Base-by-base conservation (phyloP, 1,140 invertebrate species). In the Diorhabda elongata region DNA sequence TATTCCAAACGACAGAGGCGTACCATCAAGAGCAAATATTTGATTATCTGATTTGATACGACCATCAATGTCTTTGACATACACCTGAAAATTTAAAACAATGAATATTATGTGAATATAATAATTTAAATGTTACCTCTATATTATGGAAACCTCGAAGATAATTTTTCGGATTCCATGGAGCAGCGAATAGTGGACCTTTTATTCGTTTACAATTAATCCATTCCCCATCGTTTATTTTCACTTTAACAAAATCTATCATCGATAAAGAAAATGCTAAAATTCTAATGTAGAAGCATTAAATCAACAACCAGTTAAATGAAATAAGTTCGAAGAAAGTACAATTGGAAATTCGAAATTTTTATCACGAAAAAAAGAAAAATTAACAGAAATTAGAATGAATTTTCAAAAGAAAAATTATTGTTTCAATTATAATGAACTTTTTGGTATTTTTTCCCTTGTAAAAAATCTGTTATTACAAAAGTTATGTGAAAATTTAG, bases 1-100 rank as follows among this genome's bases (percentile, higher is more conserved):
- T 63, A 93, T 74, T 58, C 84, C 82, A 83, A 94, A 94, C 56
- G 82, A 82, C 44, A 89, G 76, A 75, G 83, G 81, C 9, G 87
- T 87, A 5, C 88, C 89, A 82, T 95, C 92, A 42, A 95, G 81
- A 43, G 92, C 89, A 84, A 95, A 95, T 69, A 86, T 84, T 75
- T 94, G 91, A n/a, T 79, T 81, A 42, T 89, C 76, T 69, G 81
- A 81, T 71, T 83, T 83, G 73, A 85, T 80, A 76, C 86, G 85
- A 2, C 85, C 87, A 71, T 84, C 75, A 44, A 78, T 78, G 84
- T 95, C 92, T 71, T 78, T 79, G 42, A 86, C 88, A 70, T 74
- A 76, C n/a, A 86, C 84, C 89, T 91, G 72, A 66, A 83, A 78
- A 26, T 26, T 26, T 26, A 26, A 26, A 26, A 26, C 26, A 26